A percentile compares a stretch with the other conserved stretches of the same genome.
Conservation (phyloP, 1,140 invertebrate genomes). For the Coenobita brevimanus region DNA sequence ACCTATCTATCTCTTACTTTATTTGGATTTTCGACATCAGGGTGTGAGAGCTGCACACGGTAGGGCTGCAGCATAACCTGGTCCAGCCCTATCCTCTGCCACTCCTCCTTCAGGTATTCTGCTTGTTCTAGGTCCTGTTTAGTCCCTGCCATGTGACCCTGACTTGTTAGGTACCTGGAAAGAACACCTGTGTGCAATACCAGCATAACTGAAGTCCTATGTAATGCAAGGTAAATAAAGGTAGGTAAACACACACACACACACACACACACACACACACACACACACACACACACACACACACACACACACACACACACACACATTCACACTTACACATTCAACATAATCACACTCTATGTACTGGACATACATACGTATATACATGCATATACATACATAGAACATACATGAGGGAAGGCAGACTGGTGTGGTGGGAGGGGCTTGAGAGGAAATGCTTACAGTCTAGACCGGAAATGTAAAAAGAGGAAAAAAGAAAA, state of each 20-base stretch:
- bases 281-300: not conserved
- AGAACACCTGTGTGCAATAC: too few relatives aligned
- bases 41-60: constrained; percentile 65
- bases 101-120: constrained; percentile 52
- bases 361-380: too few relatives aligned
- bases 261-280: not conserved
- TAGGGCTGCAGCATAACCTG: constrained; percentile 62
- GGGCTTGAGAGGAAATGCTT: too few relatives aligned
- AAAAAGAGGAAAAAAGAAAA: too few relatives aligned
- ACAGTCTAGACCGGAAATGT: too few relatives aligned
- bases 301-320: not conserved
- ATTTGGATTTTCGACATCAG: constrained; percentile 58
- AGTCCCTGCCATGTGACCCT: constrained; percentile 65
- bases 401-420: too few relatives aligned
- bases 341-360: too few relatives aligned
- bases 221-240: too few relatives aligned
- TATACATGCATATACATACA: not conserved
- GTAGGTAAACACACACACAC: not conserved
- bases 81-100: constrained; percentile 62
- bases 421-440: too few relatives aligned
- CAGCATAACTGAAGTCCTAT: too few relatives aligned
- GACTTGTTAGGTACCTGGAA: constrained; percentile 54
- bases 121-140: constrained; percentile 64
- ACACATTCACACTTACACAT: not conserved
- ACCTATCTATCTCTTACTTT: constrained; percentile 31